Percentiles rank a stretch among this genome's conserved stretches.
Evolutionary conservation across 1,140 invertebrate genomes (phyloP).

Genomic region (Scaptodrosophila lebanonensis): DNA sequence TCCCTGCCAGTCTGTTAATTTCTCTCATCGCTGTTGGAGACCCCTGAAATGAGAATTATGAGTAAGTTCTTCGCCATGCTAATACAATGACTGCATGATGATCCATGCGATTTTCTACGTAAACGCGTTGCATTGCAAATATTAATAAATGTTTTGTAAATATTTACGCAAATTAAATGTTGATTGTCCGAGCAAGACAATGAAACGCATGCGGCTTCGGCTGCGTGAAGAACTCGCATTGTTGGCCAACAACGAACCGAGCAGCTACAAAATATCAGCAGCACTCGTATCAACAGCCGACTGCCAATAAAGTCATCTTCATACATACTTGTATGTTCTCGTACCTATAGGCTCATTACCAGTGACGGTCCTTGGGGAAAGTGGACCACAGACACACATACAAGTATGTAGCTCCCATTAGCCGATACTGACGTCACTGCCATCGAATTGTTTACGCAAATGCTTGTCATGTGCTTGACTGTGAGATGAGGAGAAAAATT

Average conservation of each 20-base stretch:
- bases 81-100: constrained; percentile 22
- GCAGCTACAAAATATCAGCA: constrained; percentile 9
- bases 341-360: too few species aligned
- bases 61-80: constrained; percentile 1
- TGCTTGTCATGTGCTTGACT: constrained; percentile 44
- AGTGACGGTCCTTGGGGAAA: constrained; percentile 18
- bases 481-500: constrained; percentile 8
- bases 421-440: constrained; percentile 39
- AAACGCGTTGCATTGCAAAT: constrained; percentile 48
- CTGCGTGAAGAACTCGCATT: too few species aligned
- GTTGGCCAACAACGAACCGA: constrained; percentile 3
- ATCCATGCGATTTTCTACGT: constrained; percentile 23
- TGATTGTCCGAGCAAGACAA: constrained; percentile 25
- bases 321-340: too few species aligned
- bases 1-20: too few species aligned
- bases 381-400: constrained; percentile 47
- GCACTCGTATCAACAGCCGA: constrained; percentile 11
- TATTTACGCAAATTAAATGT: constrained; percentile 62
- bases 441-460: constrained; percentile 35
- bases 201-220: too few species aligned
- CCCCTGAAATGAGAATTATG: too few species aligned
- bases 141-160: constrained; percentile 53
- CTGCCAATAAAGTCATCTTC: constrained; percentile 12
- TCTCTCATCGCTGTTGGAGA: too few species aligned
- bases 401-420: constrained; percentile 21